Evolutionary conservation across 1,140 invertebrate genomes (phyloP), one percentile per base, ranked within the genome.

Genomic region (Bombus waltoni): DNA sequence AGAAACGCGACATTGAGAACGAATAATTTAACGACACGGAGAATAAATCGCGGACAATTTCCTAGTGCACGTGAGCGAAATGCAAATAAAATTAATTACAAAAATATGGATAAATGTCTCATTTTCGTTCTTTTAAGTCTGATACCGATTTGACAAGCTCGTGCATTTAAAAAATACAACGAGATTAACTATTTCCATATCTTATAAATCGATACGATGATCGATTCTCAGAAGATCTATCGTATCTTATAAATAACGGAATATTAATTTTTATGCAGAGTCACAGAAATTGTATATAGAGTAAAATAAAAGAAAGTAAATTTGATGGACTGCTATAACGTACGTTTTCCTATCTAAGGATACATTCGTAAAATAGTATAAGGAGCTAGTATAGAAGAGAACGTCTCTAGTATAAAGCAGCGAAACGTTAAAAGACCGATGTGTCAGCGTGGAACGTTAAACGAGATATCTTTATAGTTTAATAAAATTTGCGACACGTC

Each of bases 401-500:
- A 22, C 32, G 35, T 9, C 13, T 40, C 40, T 40, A n/a, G 53
- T 32, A 65, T 77, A 28, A 11, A 44, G 59, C 22, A 42, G 38
- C 38, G 15, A 42, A 42, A 38, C 75, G 59, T 65, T 78, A 78
- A 78, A 42, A 65, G 38, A 28, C 47, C 47, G 47, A 53, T 53
- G 47, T 53, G 47, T 53, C 47, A 28, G 74, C 53, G 8, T 32
- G 11, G 53, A 57, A 18, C 35, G 35, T 76, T 25, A n/a, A 18
- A 44, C 13, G n/a, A 9, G 74, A 28, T 40, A 40, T 38, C 28
- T 77, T 77, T 77, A 42, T 62, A 62, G 57, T 77, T 77, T 25
- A 77, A 65, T 65, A 40, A 77, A 77, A 77, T 62, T 77, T 28
- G 57, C 57, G 75, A 59, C 75, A 65, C 6, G n/a, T 38, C 75